Evolutionary conservation across 2,888 invertebrate species (phyloP).

Genomic region (Eupithecia exiguata): DNA sequence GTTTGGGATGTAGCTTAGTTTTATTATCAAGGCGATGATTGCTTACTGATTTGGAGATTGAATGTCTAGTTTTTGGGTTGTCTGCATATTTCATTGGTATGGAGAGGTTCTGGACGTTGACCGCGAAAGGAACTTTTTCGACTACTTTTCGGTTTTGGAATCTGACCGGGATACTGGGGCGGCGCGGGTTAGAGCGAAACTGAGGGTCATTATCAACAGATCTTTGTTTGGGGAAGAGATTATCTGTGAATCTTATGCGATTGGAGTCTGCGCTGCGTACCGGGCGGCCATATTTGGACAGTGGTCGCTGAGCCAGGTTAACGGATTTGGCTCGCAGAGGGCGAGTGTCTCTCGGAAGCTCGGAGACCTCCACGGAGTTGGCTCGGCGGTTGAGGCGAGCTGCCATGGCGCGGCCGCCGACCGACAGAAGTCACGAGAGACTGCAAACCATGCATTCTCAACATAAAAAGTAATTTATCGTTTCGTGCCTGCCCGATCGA

Average conservation of each 20-base stretch:
- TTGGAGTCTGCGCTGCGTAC: constrained; percentile 68
- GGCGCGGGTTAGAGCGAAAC: constrained; percentile 48
- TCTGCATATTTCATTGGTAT: constrained; percentile 78
- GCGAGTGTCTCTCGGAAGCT: constrained; percentile 43
- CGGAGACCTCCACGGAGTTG: constrained; percentile 60
- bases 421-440: constrained; percentile 62
- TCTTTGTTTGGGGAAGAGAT: constrained; percentile 55
- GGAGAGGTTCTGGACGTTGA: constrained; percentile 73
- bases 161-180: constrained; percentile 59
- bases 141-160: constrained; percentile 65
- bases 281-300: constrained; percentile 66
- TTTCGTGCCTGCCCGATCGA: constrained; percentile 78
- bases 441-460: constrained; percentile 68
- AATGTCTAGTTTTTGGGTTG: constrained; percentile 60
- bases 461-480: constrained; percentile 79
- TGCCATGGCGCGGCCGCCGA: constrained; percentile 17
- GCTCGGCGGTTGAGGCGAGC: constrained; percentile 15
- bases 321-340: constrained; percentile 75
- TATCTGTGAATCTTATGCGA: constrained; percentile 58
- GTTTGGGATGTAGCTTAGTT: constrained; percentile 76
- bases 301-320: constrained; percentile 68
- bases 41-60: constrained; percentile 66
- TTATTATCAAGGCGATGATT: constrained; percentile 62
- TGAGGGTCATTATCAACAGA: constrained; percentile 41
- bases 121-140: constrained; percentile 70